Evolutionary conservation across 2,888 invertebrate species (phyloP).

Genomic region (Tortrix viridana): DNA sequence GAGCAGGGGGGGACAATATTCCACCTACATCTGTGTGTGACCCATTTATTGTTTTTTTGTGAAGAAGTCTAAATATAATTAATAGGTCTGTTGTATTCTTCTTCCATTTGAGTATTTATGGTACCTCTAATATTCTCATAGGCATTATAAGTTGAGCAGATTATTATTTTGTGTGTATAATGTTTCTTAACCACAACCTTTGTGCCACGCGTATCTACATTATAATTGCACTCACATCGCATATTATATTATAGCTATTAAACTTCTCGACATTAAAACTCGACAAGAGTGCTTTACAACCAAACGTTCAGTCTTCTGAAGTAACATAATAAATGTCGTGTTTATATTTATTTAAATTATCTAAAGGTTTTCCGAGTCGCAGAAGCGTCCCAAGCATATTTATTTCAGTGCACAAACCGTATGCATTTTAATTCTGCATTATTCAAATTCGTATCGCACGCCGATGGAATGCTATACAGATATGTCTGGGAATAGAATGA

Average conservation of each 20-base stretch:
- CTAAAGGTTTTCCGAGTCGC: neutral
- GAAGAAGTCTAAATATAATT: too few species aligned
- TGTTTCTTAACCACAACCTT: neutral
- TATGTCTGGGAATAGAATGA: slow-evolving; percentile 21
- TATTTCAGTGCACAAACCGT: slow-evolving; percentile 26
- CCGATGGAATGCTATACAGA: slow-evolving; percentile 24
- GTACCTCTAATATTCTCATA: too few species aligned
- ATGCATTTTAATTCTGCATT: slow-evolving; percentile 34
- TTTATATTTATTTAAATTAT: slow-evolving; percentile 20
- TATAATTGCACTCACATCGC: neutral
- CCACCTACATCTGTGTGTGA: too few species aligned
- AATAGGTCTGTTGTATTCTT: too few species aligned
- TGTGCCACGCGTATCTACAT: neutral
- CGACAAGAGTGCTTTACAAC: neutral
- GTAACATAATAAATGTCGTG: slow-evolving; percentile 14
- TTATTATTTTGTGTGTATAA: too few species aligned
- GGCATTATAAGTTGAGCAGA: too few species aligned
- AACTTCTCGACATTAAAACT: neutral
- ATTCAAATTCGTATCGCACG: slow-evolving; percentile 32
- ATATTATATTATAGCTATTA: neutral
- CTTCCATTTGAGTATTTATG: too few species aligned
- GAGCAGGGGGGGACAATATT: too few species aligned
- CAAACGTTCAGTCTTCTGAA: slow-evolving; percentile 8
- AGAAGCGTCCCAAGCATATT: slow-evolving; percentile 23
- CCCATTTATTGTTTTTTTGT: too few species aligned